phyloP scores from a whole-genome alignment of 2,888 invertebrate species.

The Syrphus vitripennis region DNA sequence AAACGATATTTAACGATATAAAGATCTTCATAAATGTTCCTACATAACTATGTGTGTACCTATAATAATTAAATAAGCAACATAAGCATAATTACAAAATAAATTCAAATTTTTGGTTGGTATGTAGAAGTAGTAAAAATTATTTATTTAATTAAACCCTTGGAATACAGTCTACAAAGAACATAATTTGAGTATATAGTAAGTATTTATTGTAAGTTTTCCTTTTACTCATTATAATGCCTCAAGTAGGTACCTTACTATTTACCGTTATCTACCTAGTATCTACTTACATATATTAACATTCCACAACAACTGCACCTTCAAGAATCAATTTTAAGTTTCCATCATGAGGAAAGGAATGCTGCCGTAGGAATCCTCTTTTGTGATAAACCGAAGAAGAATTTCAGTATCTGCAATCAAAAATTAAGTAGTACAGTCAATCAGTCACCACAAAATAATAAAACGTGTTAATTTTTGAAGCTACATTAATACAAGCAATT shows the following conservation, averaged over 20 bases:
- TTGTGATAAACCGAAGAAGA: background rate
- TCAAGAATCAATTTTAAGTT: background rate
- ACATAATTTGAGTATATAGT: background rate
- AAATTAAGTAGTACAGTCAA: background rate
- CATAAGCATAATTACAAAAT: background rate
- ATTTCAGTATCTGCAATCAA: background rate
- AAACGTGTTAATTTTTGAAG: too few relatives aligned
- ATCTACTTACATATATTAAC: too few relatives aligned
- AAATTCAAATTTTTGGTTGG: background rate
- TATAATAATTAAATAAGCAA: background rate
- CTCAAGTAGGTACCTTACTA: background rate
- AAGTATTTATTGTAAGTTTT: background rate
- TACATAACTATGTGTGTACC: too few relatives aligned
- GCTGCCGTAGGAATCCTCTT: background rate
- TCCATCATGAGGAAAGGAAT: background rate
- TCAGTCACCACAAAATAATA: too few relatives aligned
- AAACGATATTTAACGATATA: background rate
- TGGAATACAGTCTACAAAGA: background rate
- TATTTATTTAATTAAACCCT: background rate
- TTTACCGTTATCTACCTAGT: too few relatives aligned
- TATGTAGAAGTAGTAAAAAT: background rate
- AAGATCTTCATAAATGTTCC: background rate
- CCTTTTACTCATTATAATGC: background rate
- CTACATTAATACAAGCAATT: too few relatives aligned
- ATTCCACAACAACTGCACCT: background rate